Conservation (phyloP, 2,888 invertebrate species). For the Campoplex nolae region DNA sequence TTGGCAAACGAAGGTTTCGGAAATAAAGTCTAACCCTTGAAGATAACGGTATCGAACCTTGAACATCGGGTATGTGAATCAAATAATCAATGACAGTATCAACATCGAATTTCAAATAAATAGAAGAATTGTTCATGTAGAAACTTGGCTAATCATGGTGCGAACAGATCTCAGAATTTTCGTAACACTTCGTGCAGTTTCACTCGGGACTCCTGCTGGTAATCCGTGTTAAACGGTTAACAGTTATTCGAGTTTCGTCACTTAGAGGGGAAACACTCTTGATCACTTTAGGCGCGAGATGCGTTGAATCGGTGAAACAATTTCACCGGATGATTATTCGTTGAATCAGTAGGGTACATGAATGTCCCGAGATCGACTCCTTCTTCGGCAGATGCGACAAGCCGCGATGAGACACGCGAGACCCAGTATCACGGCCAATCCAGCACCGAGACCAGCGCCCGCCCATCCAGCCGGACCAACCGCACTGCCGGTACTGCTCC, state of each 20-base stretch:
- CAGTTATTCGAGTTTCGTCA: slow-evolving; percentile 11
- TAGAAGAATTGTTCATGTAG: background rate
- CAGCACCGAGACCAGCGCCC: slow-evolving; percentile 88
- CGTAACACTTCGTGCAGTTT: background rate
- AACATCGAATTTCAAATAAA: background rate
- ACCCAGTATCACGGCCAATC: slow-evolving; percentile 86
- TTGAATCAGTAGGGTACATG: slow-evolving; percentile 87
- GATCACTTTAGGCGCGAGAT: slow-evolving; percentile 11
- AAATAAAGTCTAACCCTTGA: background rate
- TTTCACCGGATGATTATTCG: slow-evolving; percentile 18
- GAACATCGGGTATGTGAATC: background rate
- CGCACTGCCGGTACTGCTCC: slow-evolving; percentile 85
- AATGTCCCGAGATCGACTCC: slow-evolving; percentile 87
- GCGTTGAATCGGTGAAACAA: slow-evolving; percentile 1
- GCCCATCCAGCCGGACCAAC: slow-evolving; percentile 86
- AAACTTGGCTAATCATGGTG: background rate
- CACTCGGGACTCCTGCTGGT: background rate
- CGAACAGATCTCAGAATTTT: background rate
- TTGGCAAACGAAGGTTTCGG: background rate
- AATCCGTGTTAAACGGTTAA: slow-evolving; percentile 2
- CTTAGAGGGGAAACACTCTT: background rate
- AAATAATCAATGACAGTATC: background rate
- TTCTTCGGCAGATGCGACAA: slow-evolving; percentile 88
- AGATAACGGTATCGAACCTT: background rate
- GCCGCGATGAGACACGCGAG: slow-evolving; percentile 86